Evolutionary conservation across 2,113 vertebrate genomes (phyloP).

Genomic region (Mastomys natalensis): DNA sequence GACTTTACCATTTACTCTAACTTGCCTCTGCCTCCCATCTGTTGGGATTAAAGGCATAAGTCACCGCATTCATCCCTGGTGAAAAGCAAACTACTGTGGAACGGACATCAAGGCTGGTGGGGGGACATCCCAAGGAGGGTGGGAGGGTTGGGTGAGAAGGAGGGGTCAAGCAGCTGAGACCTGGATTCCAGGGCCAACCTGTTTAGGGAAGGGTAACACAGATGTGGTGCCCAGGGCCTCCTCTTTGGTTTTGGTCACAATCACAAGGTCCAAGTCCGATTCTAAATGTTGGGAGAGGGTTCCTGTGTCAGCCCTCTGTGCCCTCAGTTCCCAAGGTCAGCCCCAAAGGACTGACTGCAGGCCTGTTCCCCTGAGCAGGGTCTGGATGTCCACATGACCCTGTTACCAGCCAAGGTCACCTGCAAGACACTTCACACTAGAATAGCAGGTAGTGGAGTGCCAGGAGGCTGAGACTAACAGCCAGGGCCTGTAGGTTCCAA

Average conservation of each 20-base stretch:
- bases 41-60: background rate
- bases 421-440: background rate
- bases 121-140: too few relatives aligned
- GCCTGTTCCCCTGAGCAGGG: constrained; percentile 51
- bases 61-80: background rate
- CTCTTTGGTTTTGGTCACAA: background rate
- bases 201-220: background rate
- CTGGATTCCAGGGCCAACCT: background rate
- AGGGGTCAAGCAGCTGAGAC: background rate
- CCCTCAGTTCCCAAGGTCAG: constrained; percentile 23
- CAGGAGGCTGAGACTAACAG: background rate
- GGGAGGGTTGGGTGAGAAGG: background rate
- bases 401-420: background rate
- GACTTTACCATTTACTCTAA: background rate
- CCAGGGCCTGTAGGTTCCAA: background rate
- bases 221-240: background rate
- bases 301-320: background rate
- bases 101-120: background rate
- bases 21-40: background rate
- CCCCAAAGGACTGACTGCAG: constrained; percentile 47
- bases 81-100: background rate
- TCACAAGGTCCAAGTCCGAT: background rate
- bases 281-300: background rate
- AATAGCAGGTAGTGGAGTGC: background rate
- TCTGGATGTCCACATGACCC: background rate